A percentile compares a stretch with the other conserved stretches of the same genome.
Conservation (phyloP, 2,797 vertebrate species). For the Columba guinea region DNA sequence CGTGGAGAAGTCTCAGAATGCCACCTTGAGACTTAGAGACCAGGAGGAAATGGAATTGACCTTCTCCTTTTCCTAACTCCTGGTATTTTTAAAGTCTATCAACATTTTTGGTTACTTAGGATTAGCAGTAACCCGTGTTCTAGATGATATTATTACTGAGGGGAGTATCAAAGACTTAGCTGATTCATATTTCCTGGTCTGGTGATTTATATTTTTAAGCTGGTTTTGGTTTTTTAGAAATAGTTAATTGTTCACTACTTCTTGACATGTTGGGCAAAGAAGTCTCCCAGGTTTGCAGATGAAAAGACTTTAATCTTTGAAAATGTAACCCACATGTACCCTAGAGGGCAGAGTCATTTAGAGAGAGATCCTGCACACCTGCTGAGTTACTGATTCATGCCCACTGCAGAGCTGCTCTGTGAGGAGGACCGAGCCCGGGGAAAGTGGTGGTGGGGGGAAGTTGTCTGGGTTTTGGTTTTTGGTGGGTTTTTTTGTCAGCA, state of each 20-base stretch:
- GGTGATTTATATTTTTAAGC: background rate
- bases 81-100: background rate
- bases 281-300: constrained; percentile 19
- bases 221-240: background rate
- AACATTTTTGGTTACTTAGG: background rate
- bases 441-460: background rate
- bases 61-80: background rate
- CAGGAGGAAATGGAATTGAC: background rate
- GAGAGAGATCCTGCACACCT: constrained; percentile 44
- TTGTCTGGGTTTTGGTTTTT: background rate
- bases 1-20: background rate
- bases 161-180: constrained; percentile 44
- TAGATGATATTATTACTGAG: background rate
- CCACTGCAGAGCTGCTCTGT: background rate
- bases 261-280: background rate
- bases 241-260: constrained; percentile 17
- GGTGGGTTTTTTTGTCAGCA: background rate
- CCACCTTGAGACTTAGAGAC: background rate
- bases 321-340: constrained; percentile 63
- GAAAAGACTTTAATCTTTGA: constrained; percentile 40
- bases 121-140: background rate
- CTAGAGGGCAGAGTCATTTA: constrained; percentile 69
- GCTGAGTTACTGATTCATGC: background rate
- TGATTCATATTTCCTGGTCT: constrained; percentile 43
- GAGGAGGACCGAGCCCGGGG: background rate